These are phyloP conservation scores for Trichomycterus rosablanca DNA, from an alignment of 2,113 vertebrate species.

Conservation along the genomic window DNA sequence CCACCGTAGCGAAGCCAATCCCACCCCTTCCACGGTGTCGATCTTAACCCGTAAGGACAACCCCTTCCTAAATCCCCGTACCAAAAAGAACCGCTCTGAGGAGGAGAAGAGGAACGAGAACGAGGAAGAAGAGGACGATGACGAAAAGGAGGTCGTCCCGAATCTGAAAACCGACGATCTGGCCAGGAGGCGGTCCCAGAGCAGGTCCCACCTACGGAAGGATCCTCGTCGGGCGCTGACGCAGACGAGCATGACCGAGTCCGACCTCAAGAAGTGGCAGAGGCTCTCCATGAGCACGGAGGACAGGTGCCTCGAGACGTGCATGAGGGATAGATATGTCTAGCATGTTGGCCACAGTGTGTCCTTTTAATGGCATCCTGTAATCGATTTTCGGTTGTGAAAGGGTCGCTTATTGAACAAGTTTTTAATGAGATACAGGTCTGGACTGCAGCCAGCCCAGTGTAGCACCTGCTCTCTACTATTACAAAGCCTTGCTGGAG, in stretches of 20 bases:
- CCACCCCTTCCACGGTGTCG: conserved; percentile 30
- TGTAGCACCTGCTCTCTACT: too few relatives aligned
- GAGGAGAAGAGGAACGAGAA: conserved; percentile 11
- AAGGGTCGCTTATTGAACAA: too few relatives aligned
- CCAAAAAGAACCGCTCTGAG: neutral
- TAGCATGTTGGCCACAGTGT: too few relatives aligned
- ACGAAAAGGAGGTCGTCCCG: conserved; percentile 50
- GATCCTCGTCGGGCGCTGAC: conserved; percentile 64
- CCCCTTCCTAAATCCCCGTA: conserved; percentile 30
- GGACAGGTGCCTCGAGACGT: conserved; percentile 82
- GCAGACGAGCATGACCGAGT: conserved; percentile 72
- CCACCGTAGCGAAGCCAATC: conserved; percentile 57
- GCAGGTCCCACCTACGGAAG: conserved; percentile 53
- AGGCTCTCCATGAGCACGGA: conserved; percentile 80
- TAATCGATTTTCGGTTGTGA: too few relatives aligned
- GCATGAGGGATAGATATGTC: too few relatives aligned
- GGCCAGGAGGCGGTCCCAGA: conserved; percentile 66
- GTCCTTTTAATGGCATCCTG: too few relatives aligned
- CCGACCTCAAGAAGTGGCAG: conserved; percentile 87
- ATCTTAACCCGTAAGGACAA: conserved; percentile 44
- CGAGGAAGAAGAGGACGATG: conserved; percentile 50
- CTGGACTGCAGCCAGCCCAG: too few relatives aligned
- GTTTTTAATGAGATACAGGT: too few relatives aligned
- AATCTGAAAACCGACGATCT: conserved; percentile 76
- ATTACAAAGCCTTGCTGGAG: too few relatives aligned